A percentile compares a stretch with the other conserved stretches of the same genome.
Evolutionary conservation across 2,797 vertebrate genomes (phyloP).

Genomic region (Bryconaethiops microstoma): DNA sequence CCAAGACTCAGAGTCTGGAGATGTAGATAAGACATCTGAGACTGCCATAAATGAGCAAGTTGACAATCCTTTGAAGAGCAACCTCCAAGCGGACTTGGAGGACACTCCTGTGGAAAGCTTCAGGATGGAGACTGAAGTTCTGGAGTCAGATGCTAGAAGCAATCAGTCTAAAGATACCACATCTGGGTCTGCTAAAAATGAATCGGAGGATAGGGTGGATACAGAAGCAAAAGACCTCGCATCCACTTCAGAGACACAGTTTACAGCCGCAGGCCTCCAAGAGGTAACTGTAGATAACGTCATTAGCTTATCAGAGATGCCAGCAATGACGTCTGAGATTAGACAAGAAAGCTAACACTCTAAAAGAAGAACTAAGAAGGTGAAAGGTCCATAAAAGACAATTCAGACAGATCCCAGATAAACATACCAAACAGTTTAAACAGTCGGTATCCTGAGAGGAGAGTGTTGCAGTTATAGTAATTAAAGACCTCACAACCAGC

Average conservation of each 20-base stretch:
- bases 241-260: background rate
- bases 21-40: constrained; percentile 20
- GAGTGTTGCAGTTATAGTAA: background rate
- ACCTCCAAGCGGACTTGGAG: background rate
- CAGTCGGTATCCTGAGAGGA: background rate
- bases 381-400: constrained; percentile 32
- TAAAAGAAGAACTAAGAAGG: background rate
- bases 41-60: background rate
- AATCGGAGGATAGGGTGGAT: background rate
- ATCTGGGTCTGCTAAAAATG: constrained; percentile 41
- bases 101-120: constrained; percentile 33
- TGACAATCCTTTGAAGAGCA: background rate
- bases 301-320: constrained; percentile 16
- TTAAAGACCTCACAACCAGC: background rate
- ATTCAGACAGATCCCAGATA: background rate
- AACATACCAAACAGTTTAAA: background rate
- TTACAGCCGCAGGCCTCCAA: constrained; percentile 28
- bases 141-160: constrained; percentile 41
- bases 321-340: constrained; percentile 33
- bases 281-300: constrained; percentile 9
- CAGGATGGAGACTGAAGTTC: constrained; percentile 37
- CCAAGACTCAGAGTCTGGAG: constrained; percentile 40
- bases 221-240: constrained; percentile 7
- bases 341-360: constrained; percentile 28
- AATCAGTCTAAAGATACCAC: constrained; percentile 44